Conservation (phyloP, 2,113 vertebrate species). For the Heteronetta atricapilla region DNA sequence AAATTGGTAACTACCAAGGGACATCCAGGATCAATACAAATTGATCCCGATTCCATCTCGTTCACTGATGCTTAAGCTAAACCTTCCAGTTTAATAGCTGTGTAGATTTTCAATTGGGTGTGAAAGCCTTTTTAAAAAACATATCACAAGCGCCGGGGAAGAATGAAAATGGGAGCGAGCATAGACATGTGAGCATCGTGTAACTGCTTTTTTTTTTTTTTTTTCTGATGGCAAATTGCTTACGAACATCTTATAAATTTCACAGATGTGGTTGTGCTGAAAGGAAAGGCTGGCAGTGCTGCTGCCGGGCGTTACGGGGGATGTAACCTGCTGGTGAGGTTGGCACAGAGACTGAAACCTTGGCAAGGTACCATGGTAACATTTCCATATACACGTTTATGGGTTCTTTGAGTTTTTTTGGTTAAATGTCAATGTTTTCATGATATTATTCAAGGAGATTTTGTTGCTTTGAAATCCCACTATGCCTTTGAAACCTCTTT, state of each 20-base stretch:
- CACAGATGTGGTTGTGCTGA: background rate
- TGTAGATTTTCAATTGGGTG: background rate
- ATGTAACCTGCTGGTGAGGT: constrained; percentile 13
- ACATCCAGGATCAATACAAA: background rate
- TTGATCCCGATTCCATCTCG: background rate
- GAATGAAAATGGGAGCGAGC: background rate
- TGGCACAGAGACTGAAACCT: background rate
- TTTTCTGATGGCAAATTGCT: background rate
- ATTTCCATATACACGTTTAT: background rate
- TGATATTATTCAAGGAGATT: background rate
- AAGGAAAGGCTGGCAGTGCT: background rate
- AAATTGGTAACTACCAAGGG: background rate
- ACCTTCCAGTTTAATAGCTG: background rate
- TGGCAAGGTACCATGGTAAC: background rate
- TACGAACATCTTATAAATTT: background rate
- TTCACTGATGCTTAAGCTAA: background rate
- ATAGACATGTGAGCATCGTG: background rate
- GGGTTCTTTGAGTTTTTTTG: constrained; percentile 7
- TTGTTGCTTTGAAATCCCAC: background rate
- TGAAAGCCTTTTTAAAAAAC: background rate
- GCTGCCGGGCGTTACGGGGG: background rate
- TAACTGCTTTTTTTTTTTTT: background rate
- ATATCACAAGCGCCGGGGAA: background rate
- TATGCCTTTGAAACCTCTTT: background rate
- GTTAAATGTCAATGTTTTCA: background rate